Conservation (phyloP, 2,888 invertebrate genomes). For the Agrochola litura region DNA sequence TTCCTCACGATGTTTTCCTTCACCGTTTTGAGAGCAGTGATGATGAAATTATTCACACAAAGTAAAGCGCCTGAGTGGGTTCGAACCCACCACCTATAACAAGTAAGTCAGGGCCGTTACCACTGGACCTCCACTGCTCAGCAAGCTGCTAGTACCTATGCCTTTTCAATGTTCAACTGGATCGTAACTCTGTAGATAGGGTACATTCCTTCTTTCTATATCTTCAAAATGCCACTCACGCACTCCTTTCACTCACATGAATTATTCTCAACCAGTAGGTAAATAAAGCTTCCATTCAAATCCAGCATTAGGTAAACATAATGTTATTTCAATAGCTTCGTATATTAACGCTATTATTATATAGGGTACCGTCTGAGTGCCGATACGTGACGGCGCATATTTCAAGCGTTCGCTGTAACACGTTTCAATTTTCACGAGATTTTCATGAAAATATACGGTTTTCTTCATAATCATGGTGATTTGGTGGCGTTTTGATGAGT, state of each 20-base stretch:
- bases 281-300: slow-evolving; percentile 58
- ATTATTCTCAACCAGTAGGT: slow-evolving; percentile 48
- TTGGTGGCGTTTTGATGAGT: slow-evolving; percentile 54
- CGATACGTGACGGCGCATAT: slow-evolving; percentile 75
- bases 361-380: slow-evolving; percentile 70
- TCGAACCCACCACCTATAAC: too few relatives aligned
- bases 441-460: slow-evolving; percentile 60
- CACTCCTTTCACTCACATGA: slow-evolving; percentile 42
- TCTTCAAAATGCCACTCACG: slow-evolving; percentile 22
- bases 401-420: slow-evolving; percentile 56
- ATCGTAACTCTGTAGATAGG: neutral
- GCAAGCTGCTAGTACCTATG: too few relatives aligned
- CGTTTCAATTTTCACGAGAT: slow-evolving; percentile 71
- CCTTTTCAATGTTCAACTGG: neutral
- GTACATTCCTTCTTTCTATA: neutral
- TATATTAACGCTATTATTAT: slow-evolving; percentile 69
- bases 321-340: slow-evolving; percentile 61
- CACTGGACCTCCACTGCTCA: too few relatives aligned
- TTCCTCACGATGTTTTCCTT: too few relatives aligned
- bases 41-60: too few relatives aligned
- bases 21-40: too few relatives aligned
- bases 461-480: slow-evolving; percentile 59
- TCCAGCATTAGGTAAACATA: slow-evolving; percentile 58
- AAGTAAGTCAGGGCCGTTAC: too few relatives aligned
- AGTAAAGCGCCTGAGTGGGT: too few relatives aligned